Evolutionary conservation across 2,797 vertebrate species (phyloP), one percentile per base, ranked within the genome.

Genomic region (Paguma larvata): DNA sequence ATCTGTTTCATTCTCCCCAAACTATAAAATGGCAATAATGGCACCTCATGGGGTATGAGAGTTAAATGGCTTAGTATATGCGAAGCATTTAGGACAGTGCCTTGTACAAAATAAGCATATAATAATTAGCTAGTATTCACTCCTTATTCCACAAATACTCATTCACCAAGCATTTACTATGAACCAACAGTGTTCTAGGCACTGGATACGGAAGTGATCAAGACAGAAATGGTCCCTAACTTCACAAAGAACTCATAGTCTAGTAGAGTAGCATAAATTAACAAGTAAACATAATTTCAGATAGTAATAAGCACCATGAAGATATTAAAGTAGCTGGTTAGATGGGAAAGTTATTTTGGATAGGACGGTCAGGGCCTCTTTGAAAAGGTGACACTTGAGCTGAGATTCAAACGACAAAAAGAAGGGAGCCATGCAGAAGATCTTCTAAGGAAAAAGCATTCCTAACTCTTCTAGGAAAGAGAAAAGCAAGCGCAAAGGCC

Each of bases 191-290:
- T 32, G 32, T 92, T 19, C 25, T 51, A 70, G 41, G 27, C 18
- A 65, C n/a, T 72, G 25, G 30, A 27, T n/a, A 34, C 5, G 83
- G 32, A 19, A 41, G 65, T 78, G 84, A 83, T n/a, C 34, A 51
- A 90, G 80, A 82, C 2, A n/a, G n/a, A 73, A 91, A 84, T 84
- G 19, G 25, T 73, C 46, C 68, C n/a, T 51, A 41, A 83, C 65
- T 91, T 88, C 78, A 65, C 68, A 87, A 95, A 34, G 48, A 95
- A 48, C n/a, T 84, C 70, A 75, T 30, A 82, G 68, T 77, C 34
- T 56, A 78, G 46, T 83, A 62, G 4, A 80, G 32, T 82, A 12
- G 32, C 15, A 25, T 67, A 73, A 80, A 84, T 48, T 34, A 77
- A 21, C 14, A 85, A 88, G 34, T 63, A 84, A 79, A 34, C 6